phyloP scores from a whole-genome alignment of 2,797 vertebrate genomes.

The Urosaurus nigricauda region DNA sequence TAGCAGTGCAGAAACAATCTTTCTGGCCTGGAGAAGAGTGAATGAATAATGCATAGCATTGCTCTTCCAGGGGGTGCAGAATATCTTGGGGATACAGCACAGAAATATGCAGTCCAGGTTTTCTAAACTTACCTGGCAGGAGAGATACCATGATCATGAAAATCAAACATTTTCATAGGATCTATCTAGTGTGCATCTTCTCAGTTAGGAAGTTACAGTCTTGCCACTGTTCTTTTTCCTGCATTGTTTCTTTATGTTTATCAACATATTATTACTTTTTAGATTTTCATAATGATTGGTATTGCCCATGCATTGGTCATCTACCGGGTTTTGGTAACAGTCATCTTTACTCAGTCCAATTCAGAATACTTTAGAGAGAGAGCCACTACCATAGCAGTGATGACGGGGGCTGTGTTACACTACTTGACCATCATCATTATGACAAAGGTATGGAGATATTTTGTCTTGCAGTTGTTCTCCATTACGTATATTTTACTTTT shows the following conservation, averaged over 20 bases:
- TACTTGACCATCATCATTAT: conserved; percentile 90
- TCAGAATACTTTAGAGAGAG: conserved; percentile 78
- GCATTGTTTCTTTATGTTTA: neutral
- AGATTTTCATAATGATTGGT: conserved; percentile 90
- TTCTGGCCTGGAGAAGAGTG: neutral
- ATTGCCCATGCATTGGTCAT: conserved; percentile 89
- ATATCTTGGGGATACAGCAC: neutral
- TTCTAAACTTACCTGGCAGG: neutral
- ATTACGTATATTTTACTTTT: neutral
- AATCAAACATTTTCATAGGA: neutral
- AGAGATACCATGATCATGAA: neutral
- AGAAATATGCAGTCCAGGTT: neutral
- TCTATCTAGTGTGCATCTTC: neutral
- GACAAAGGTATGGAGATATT: conserved; percentile 83
- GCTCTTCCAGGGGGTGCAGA: neutral
- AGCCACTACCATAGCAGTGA: conserved; percentile 82
- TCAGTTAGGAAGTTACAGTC: neutral
- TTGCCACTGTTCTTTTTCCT: neutral
- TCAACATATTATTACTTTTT: neutral
- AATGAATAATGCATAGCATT: neutral
- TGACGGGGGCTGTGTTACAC: conserved; percentile 89
- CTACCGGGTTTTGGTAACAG: conserved; percentile 86
- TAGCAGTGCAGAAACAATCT: neutral
- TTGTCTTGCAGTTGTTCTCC: neutral
- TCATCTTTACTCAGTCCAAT: conserved; percentile 76